A percentile compares a stretch with the other conserved stretches of the same genome.
These are phyloP conservation scores for Ranitomeya imitator DNA, from an alignment of 2,113 vertebrate species.

Conservation along the genomic window DNA sequence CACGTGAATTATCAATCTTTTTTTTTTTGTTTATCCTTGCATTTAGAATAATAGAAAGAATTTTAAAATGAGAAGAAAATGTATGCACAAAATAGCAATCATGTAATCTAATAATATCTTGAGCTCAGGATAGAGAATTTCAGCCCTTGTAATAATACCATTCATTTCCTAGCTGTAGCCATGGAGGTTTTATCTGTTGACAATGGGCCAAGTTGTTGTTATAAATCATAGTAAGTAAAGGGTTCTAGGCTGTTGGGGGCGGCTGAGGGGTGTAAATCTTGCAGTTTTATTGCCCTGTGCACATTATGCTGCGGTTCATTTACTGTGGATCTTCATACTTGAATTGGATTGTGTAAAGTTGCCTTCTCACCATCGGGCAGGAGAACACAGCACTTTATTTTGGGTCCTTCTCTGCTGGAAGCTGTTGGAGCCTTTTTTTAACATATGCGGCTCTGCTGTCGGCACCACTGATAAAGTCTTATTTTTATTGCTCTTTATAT, in stretches of 20 bases:
- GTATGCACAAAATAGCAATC: background rate
- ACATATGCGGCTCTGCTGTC: background rate
- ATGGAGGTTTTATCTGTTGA: constrained; percentile 87
- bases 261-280: constrained; percentile 99
- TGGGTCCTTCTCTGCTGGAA: constrained; percentile 9
- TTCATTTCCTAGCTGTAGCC: constrained; percentile 72
- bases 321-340: constrained; percentile 85
- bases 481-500: background rate
- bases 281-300: constrained; percentile 99
- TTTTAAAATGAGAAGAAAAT: background rate
- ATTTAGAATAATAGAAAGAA: background rate
- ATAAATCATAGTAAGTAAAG: constrained; percentile 99
- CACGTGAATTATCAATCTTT: no score
- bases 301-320: constrained; percentile 94
- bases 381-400: constrained; percentile 70
- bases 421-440: background rate
- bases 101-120: background rate
- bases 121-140: background rate
- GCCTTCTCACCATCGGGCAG: constrained; percentile 71
- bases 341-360: constrained; percentile 79
- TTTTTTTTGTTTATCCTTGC: background rate
- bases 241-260: constrained; percentile 94
- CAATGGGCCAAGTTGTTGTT: constrained; percentile 89
- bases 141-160: constrained; percentile 63
- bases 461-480: background rate